A percentile compares a stretch with the other conserved stretches of the same genome.
phyloP scores from a whole-genome alignment of 1,140 invertebrate genomes.

The Temnothorax longispinosus region DNA sequence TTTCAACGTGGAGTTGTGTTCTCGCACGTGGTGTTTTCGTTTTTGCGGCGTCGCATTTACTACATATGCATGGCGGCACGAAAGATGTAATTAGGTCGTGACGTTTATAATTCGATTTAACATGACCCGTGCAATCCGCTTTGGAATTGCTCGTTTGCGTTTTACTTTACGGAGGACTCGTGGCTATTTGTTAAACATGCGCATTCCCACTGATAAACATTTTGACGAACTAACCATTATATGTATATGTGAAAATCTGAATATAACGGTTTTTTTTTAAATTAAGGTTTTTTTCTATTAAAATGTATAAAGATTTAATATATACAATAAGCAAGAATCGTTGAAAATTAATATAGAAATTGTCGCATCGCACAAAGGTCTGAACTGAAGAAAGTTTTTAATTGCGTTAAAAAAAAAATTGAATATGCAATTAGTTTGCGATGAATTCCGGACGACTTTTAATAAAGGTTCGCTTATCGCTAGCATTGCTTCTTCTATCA shows the following conservation, averaged over 20 bases:
- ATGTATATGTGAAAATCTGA: neutral
- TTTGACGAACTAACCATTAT: constrained; percentile 23
- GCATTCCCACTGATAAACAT: constrained; percentile 31
- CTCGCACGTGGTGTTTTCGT: constrained; percentile 50
- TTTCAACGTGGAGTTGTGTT: constrained; percentile 44
- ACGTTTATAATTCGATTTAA: constrained; percentile 60
- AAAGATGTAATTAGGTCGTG: constrained; percentile 60
- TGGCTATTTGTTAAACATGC: constrained; percentile 38
- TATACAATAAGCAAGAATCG: neutral
- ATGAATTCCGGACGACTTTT: neutral
- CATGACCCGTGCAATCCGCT: constrained; percentile 45
- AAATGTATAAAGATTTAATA: neutral
- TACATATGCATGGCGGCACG: constrained; percentile 56
- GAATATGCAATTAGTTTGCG: neutral
- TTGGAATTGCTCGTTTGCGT: constrained; percentile 53
- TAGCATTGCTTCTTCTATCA: neutral
- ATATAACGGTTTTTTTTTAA: neutral
- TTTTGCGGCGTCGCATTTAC: constrained; percentile 48
- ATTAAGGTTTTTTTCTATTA: neutral
- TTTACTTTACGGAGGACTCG: constrained; percentile 40
- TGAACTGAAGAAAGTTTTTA: neutral
- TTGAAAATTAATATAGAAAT: neutral
- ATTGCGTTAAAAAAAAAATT: neutral
- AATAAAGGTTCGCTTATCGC: neutral
- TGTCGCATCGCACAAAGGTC: neutral